Percentiles rank a stretch among this genome's conserved stretches.
These are phyloP conservation scores for Elaphurus davidianus DNA, from an alignment of 2,113 vertebrate genomes.

Conservation along the genomic window DNA sequence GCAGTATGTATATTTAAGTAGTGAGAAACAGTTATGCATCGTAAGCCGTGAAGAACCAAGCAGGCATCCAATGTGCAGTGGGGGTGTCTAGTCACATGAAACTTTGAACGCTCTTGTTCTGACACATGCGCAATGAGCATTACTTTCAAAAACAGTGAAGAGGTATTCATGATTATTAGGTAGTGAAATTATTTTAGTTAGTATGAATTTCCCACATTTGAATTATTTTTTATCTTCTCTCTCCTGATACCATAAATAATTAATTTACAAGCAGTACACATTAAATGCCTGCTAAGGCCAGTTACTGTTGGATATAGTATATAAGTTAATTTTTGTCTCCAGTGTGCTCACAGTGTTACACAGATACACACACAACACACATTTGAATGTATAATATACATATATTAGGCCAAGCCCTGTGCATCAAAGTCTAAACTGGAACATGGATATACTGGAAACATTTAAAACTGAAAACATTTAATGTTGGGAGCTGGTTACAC, in stretches of 20 bases:
- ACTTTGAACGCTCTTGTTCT: neutral
- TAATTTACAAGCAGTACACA: neutral
- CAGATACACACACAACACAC: neutral
- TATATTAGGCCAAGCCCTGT: neutral
- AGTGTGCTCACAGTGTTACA: neutral
- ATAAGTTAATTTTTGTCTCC: neutral
- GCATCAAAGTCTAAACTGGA: neutral
- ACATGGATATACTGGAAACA: neutral
- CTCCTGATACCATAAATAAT: neutral
- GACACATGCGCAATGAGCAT: neutral
- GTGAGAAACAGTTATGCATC: neutral
- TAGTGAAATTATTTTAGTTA: neutral
- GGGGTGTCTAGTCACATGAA: neutral
- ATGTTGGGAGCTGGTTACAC: neutral
- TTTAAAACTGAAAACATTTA: neutral
- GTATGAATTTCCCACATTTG: neutral
- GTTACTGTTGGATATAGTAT: neutral
- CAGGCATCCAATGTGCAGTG: too few relatives aligned
- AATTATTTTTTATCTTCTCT: neutral
- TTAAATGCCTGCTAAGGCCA: neutral
- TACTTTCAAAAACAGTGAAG: neutral
- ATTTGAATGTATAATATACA: neutral
- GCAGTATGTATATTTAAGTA: neutral
- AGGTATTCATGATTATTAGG: neutral
- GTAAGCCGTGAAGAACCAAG: neutral